Evolutionary conservation across 2,888 invertebrate genomes (phyloP), one percentile per base, ranked within the genome.

Genomic region (Pardosa pseudoannulata): DNA sequence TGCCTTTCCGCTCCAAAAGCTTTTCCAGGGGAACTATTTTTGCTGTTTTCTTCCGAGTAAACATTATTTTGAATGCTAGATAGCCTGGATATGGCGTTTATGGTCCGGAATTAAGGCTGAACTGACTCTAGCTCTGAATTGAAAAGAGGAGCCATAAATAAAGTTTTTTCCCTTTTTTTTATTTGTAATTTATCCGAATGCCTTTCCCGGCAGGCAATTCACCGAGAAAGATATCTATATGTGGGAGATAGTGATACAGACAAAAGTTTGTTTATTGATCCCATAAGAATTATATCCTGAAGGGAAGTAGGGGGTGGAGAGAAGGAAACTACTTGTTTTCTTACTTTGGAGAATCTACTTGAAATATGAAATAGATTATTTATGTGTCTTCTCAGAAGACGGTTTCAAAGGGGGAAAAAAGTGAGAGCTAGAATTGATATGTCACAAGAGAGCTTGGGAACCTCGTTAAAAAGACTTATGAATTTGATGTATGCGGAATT

Each of bases 1-100:
- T 19, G 27, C 31, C 23, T 32, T 31, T 80, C 72, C 65, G 31
- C 64, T 29, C 23, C 56, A 29, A 73, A 76, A 56, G 50, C 78
- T 50, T 39, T 73, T 81, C 31, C 78, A 65, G 23, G 28, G 72
- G 32, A 27, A 75, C 46, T 56, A 68, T 50, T 56, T 68, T 85
- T 74, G 74, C 74, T 68, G 36, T 81, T 74, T 85, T 78, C 68
- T 56, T 73, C 67, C 28, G 31, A 78, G 73, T 73, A 85, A 85
- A 85, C 83, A 85, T 85, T 78, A 85, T 56, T 85, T 76, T 73
- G 78, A 85, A 85, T 78, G 83, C 68, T 67, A 67, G 78, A 73
- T 85, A 68, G 73, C 27, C 73, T 78, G 78, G 41, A 73, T 85
- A 79, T 62, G 31, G 72, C 78, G 83, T 85, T 85, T 85, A 85